Base-by-base conservation (phyloP, 2,888 invertebrate genomes). In the Doris montereyensis region DNA sequence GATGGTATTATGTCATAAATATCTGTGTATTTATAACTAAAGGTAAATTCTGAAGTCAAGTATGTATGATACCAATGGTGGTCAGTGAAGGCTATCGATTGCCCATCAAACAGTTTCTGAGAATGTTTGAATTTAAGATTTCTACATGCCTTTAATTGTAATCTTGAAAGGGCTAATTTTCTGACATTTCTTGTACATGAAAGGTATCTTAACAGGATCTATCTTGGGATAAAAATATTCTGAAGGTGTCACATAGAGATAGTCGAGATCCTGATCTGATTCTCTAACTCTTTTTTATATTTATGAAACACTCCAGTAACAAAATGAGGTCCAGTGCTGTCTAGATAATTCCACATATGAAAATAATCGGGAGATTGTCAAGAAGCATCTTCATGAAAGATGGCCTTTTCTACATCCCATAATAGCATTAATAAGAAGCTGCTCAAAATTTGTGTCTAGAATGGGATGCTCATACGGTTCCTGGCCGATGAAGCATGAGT, bases 21-120 rank as follows among this genome's bases (percentile, higher is more conserved):
- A n/a, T 41, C 52, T 41, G 52, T 5, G 5, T 17, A 41, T 17
- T 17, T 17, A 41, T 41, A 41, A 41, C 5, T 41, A 41, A 41
- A 41, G 52, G 17, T 41, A 41, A 10, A 41, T 41, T 10, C 52
- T 41, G 17, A 41, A 41, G 8, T 41, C 52, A 88, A 77, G 71
- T 89, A 89, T 3, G 88, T 87, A 81, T 89, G 88, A 41, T 86
- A 85, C 89, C 88, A 88, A 75, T 89, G 88, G 81, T 89, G 89
- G 34, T 84, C 83, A 13, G 88, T 83, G 78, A 86, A 89, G 1
- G 88, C 87, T 60, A 85, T 82, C 4, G 71, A 30, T 5, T 58
- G 21, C 10, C 60, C 57, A 28, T 79, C 71, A 79, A 75, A 52
- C 10, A 84, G 84, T 41, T 87, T 85, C 21, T 83, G 81, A 5